Conservation (phyloP, 1,140 invertebrate genomes). For the Brachionus paranguensis region DNA sequence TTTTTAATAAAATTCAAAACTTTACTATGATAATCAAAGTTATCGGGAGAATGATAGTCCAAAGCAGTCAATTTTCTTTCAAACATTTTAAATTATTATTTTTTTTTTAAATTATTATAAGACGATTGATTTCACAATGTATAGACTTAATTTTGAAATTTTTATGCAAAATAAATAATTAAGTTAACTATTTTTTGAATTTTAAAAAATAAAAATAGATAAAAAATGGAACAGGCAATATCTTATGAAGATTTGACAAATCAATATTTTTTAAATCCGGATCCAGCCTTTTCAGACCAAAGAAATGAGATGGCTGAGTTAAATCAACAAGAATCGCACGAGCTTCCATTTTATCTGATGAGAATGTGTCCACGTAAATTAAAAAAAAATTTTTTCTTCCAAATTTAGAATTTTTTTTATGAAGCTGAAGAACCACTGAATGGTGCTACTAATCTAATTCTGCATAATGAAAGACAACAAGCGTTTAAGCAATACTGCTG, state of each 20-base stretch:
- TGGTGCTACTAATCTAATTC: constrained; percentile 24
- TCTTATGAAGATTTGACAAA: constrained; percentile 4
- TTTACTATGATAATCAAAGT: constrained; percentile 41
- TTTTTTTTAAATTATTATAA: background rate
- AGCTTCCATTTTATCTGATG: constrained; percentile 20
- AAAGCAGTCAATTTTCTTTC: constrained; percentile 40
- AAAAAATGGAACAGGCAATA: constrained; percentile 18
- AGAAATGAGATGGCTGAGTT: background rate
- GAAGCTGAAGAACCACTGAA: constrained; percentile 23
- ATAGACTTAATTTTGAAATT: constrained; percentile 19
- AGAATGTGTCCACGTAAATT: background rate
- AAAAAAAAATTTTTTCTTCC: background rate
- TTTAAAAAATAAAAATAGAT: background rate
- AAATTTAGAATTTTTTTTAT: background rate
- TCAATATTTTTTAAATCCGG: background rate
- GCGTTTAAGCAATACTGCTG: constrained; percentile 38
- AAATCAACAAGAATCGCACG: constrained; percentile 1
- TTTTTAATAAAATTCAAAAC: constrained; percentile 19
- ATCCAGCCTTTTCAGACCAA: background rate
- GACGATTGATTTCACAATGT: background rate
- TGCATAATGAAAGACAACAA: constrained; percentile 37
- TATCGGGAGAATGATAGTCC: too few species aligned
- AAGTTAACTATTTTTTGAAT: constrained; percentile 16
- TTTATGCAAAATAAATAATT: constrained; percentile 4
- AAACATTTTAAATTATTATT: constrained; percentile 25